These are phyloP conservation scores for Vesta saturnalis DNA, from an alignment of 2,888 invertebrate genomes.

Conservation along the genomic window DNA sequence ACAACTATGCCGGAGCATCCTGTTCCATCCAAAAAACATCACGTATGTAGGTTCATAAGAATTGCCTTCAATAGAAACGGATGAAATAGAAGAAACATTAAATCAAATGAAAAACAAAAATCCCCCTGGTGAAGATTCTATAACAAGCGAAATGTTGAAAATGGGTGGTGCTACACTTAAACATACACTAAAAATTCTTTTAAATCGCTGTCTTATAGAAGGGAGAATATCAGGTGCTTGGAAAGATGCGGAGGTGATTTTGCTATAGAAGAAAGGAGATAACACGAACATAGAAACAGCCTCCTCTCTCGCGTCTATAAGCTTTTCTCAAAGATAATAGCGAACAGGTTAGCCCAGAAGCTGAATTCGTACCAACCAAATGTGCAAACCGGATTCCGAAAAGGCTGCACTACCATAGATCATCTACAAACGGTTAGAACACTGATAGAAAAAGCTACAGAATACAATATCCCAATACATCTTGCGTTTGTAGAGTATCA, in stretches of 20 bases:
- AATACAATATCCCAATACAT: background rate
- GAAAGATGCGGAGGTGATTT: no score
- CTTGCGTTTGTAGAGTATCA: background rate
- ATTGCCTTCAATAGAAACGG: background rate
- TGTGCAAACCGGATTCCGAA: background rate
- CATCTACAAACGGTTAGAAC: background rate
- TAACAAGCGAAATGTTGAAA: conserved; percentile 4
- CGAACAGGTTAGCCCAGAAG: no score
- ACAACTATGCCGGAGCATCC: no score
- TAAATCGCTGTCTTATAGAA: background rate
- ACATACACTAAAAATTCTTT: background rate
- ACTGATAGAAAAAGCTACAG: no score
- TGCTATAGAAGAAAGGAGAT: no score
- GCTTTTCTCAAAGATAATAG: background rate
- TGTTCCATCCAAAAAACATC: background rate
- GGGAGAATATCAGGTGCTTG: background rate
- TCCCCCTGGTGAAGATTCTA: background rate
- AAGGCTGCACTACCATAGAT: background rate
- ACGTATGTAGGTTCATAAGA: background rate
- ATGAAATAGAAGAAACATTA: background rate
- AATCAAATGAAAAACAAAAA: background rate
- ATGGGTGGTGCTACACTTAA: background rate
- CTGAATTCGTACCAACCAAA: background rate
- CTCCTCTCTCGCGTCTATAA: background rate
- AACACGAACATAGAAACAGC: conserved; percentile 3